These are phyloP conservation scores for Cervus canadensis DNA, from an alignment of 2,113 vertebrate genomes.

Conservation along the genomic window DNA sequence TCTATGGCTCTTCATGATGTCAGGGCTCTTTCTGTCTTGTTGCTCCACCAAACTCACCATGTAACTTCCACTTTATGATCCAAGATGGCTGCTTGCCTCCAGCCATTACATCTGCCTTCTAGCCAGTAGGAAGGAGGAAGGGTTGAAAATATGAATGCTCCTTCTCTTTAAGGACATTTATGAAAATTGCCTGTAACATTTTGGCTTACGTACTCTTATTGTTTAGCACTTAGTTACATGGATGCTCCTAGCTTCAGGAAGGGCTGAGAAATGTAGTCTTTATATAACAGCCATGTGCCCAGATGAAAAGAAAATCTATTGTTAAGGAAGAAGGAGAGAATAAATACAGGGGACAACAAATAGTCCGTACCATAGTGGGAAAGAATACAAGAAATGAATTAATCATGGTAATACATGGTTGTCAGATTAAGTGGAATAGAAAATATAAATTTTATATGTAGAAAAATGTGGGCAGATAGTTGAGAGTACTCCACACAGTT, in stretches of 20 bases:
- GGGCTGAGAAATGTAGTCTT: background rate
- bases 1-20: background rate
- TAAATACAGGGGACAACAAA: background rate
- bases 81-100: background rate
- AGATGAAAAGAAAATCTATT: background rate
- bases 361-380: background rate
- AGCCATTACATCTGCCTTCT: background rate
- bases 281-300: background rate
- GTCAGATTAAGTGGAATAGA: background rate
- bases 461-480: background rate
- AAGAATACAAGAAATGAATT: constrained; percentile 1
- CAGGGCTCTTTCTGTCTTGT: background rate
- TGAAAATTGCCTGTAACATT: background rate
- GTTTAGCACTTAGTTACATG: background rate
- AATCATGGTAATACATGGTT: background rate
- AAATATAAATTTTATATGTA: constrained; percentile 17
- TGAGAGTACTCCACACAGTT: constrained; percentile 15
- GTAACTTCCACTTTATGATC: background rate
- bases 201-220: background rate
- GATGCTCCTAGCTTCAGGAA: background rate
- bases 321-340: background rate
- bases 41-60: background rate
- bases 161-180: background rate
- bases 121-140: background rate
- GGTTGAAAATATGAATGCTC: background rate